Base-by-base conservation (phyloP, 92 coral and sea anemone species). In the Chrysogorgia sp. region DNA sequence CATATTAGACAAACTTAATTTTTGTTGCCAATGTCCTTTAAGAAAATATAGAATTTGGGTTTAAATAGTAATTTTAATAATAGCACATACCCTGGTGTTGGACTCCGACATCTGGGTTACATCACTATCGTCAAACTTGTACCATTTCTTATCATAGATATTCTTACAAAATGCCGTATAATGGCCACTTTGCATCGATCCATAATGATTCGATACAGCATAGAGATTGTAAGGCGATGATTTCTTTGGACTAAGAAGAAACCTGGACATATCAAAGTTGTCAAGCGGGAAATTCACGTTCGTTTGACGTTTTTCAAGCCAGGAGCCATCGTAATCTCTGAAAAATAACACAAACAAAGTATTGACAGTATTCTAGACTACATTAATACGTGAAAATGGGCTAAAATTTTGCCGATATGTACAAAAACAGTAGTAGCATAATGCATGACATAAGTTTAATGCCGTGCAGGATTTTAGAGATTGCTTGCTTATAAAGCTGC, bases 141-240 rank as follows among this genome's bases (percentile, higher is more conserved):
- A 91, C 98, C 98, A 93, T 12, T 76, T 78, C 45, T 74, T 74
- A 71, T 85, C 85, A 67, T 91, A 85, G 21, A 89, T 87, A 62
- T 70, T 93, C 68, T 79, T 78, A 83, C 92, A 89, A 74, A 91
- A 93, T 37, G 98, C 98, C 7, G 98, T 93, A 77, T 93, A 93
- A 71, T 93, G 98, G 5, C 98, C 98, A n/a, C 98, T 92, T 57
- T 91, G 97, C 98, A 93, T 93, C 5, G 98, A 91, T 24, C 98
- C 98, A 34, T 91, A 93, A 64, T 93, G 98, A 66, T 93, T 93
- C 23, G 98, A 93, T 14, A 93, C 97, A 0, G 89, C 93, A 58
- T 86, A 86, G 61, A 93, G 77, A 34, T 86, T 66, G 85, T 91
- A 93, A 34, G 58, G 47, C 62, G 60, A 28, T 49, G 78, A 30